These are phyloP conservation scores for Cataglyphis albicans DNA, from an alignment of 2,888 invertebrate genomes.

Conservation along the genomic window DNA sequence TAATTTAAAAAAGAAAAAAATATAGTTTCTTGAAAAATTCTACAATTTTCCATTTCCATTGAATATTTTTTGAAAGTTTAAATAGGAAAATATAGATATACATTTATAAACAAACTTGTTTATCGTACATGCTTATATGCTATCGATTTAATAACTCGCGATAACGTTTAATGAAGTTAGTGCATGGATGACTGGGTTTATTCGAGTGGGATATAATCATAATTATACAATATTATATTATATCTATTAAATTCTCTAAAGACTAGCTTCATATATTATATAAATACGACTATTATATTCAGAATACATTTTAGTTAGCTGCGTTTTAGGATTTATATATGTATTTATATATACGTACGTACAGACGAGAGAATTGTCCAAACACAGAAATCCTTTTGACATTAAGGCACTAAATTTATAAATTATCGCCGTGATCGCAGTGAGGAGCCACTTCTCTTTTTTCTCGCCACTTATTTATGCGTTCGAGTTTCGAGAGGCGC, in stretches of 20 bases:
- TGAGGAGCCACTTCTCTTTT: background rate
- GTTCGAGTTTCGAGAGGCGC: slow-evolving; percentile 42
- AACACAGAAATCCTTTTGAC: slow-evolving; percentile 20
- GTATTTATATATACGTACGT: background rate
- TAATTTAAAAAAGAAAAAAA: slow-evolving; percentile 11
- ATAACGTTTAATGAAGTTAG: slow-evolving; percentile 39
- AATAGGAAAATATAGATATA: background rate
- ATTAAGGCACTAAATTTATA: slow-evolving; percentile 28
- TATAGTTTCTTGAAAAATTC: slow-evolving; percentile 18
- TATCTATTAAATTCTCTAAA: slow-evolving; percentile 10
- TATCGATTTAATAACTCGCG: slow-evolving; percentile 27
- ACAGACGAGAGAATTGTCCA: background rate
- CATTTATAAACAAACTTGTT: background rate
- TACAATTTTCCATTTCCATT: background rate
- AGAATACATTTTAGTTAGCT: background rate
- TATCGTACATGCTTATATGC: background rate
- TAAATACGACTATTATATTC: slow-evolving; percentile 1
- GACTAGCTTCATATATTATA: background rate
- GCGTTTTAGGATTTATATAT: background rate
- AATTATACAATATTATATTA: background rate
- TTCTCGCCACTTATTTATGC: slow-evolving; percentile 37
- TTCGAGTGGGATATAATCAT: background rate
- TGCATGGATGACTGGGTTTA: slow-evolving; percentile 4
- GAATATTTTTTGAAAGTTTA: slow-evolving; percentile 7
- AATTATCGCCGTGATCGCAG: slow-evolving; percentile 9